Base-by-base conservation (phyloP, 1,140 invertebrate species). In the Lucilia cuprina region DNA sequence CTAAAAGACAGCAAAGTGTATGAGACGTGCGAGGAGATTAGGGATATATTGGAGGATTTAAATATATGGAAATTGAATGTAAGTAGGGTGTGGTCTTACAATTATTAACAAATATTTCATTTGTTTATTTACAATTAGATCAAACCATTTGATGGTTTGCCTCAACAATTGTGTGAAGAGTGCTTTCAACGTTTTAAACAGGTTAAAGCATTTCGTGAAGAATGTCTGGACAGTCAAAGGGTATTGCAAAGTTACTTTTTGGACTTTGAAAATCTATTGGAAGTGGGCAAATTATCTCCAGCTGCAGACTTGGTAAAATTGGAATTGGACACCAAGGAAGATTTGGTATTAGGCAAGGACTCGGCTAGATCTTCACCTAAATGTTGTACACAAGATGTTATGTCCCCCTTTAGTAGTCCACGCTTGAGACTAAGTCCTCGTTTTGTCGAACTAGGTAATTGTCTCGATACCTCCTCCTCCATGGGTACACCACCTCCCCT, bases 401-500 rank as follows among this genome's bases (percentile, higher is more conserved):
- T n/a, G 8, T 50, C 82, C 21, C 80, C 35, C 5, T 77, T 74
- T 35, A 83, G 41, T 9, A 74, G 83, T 41, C 78, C 21, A 0
- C 60, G 70, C 9, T 14, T 80, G 17, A 25, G 55, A 30, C 75
- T 74, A 82, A 84, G 83, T 70, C 83, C 83, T 30, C 83, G 83
- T 34, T 74, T 50, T 17, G 70, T 19, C 13, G 80, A 74, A n/a
- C 35, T 82, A 35, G 41, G 60, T 30, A 50, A 60, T 10, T 85
- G 83, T 83, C 21, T 82, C 1, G 84, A 85, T 80, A 83, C 82
- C 5, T 21, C 77, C 10, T 80, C 77, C 78, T 83, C 75, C 7
- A 83, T 85, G 49, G 84, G 84, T 9, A 83, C 84, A 74, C 84
- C 84, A n/a, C 84, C 84, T 65, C 84, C 84, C 34, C 21, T 85